Conservation (phyloP, 2,113 vertebrate genomes). For the Leptocoma aspasia region DNA sequence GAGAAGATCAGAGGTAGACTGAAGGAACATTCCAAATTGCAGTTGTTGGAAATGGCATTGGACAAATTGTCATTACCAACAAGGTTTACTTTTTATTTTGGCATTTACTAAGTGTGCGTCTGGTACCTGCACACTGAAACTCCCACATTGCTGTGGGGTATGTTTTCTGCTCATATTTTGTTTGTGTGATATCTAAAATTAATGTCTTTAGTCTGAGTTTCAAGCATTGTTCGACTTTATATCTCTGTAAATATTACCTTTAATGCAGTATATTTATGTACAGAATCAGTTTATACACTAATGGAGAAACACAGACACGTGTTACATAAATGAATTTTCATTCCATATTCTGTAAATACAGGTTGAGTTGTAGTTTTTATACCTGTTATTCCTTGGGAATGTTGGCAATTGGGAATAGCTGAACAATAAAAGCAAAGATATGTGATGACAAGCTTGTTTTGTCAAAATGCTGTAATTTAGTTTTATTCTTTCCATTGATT, state of each 20-base stretch:
- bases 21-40: neutral
- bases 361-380: neutral
- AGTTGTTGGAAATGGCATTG: neutral
- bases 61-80: neutral
- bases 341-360: neutral
- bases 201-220: neutral
- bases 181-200: neutral
- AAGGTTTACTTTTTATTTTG: neutral
- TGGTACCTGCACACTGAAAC: neutral
- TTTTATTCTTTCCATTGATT: neutral
- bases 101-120: neutral
- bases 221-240: neutral
- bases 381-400: neutral
- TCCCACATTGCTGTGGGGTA: neutral
- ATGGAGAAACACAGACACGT: neutral
- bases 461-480: neutral
- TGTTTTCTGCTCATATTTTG: neutral
- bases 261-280: neutral
- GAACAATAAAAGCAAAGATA: neutral
- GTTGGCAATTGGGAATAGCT: neutral
- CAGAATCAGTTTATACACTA: neutral
- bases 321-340: neutral
- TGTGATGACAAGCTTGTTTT: neutral
- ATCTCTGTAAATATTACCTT: neutral
- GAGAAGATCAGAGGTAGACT: neutral